Evolutionary conservation across 2,888 invertebrate genomes (phyloP), one percentile per base, ranked within the genome.

Genomic region (Stenurella melanura): DNA sequence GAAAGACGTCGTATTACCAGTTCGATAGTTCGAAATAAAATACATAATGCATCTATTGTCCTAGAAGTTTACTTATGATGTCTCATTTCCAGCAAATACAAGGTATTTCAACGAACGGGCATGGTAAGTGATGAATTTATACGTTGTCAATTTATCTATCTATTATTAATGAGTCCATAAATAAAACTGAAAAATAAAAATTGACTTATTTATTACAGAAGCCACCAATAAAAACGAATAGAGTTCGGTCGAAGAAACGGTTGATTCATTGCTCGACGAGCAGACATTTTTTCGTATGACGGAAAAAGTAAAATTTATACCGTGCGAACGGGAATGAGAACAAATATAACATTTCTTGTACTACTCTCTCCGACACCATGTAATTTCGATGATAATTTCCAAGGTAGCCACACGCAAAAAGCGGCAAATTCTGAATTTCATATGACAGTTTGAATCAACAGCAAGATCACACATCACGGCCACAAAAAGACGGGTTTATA

Each of bases 251-350:
- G 73, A 84, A 84, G 79, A 81, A 81, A 79, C 75, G 72, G 57
- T 77, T 81, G 83, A 84, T 84, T 82, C 83, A 83, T 82, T 74
- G 80, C 83, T 81, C 75, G 78, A 77, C 79, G 64, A 74, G 74
- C 82, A 81, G 79, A 76, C 76, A 76, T 80, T 84, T 85, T 85
- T 84, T 84, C 78, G 76, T 70, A 64, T 71, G 68, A 78, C 76
- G 82, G 83, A 83, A 86, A 87, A 86, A 84, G 81, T 82, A 78
- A 84, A 85, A 87, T 87, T 87, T 88, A 87, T 87, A 85, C 87
- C 86, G 87, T 87, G 87, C 86, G 87, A 88, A 87, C 86, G 85
- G 79, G 86, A 85, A 87, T 85, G 87, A 86, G 86, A 87, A 86
- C 85, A 86, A 86, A 86, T 84, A 86, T 86, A 86, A 85, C 85